Evolutionary conservation across 1,140 invertebrate species (phyloP).

Genomic region (Acyrthosiphon pisum): DNA sequence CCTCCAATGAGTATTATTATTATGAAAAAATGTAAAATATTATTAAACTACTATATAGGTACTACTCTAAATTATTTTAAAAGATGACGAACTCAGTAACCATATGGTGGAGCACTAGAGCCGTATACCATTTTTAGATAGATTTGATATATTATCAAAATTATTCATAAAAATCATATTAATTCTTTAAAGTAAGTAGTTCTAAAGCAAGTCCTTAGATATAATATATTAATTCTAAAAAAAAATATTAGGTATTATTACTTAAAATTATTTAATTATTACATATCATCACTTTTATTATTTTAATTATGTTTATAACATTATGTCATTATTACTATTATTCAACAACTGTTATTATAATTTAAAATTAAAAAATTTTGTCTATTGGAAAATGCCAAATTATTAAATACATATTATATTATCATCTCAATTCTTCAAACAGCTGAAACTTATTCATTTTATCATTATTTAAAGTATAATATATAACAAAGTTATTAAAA

Average conservation of each 20-base stretch:
- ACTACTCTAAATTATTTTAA: not conserved
- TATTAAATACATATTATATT: too few species aligned
- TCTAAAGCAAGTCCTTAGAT: not conserved
- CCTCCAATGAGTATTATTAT: not conserved
- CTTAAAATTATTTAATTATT: not conserved
- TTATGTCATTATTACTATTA: too few species aligned
- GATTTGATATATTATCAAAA: not conserved
- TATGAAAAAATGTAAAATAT: not conserved
- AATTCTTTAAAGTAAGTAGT: not conserved
- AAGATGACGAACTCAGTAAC: not conserved
- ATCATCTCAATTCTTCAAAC: too few species aligned
- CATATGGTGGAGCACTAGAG: not conserved
- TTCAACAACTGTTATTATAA: too few species aligned
- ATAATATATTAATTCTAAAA: too few species aligned
- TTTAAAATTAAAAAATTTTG: too few species aligned
- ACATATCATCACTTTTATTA: not conserved
- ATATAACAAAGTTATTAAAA: not conserved
- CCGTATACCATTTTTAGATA: not conserved
- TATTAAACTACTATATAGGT: not conserved
- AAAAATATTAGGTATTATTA: not conserved
- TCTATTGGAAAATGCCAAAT: too few species aligned
- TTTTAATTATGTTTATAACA: not conserved
- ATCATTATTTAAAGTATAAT: too few species aligned
- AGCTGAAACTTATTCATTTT: too few species aligned
- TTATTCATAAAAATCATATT: not conserved